Percentiles rank a stretch among this genome's conserved stretches.
Conservation (phyloP, 2,797 vertebrate genomes). For the Coilia nasus region DNA sequence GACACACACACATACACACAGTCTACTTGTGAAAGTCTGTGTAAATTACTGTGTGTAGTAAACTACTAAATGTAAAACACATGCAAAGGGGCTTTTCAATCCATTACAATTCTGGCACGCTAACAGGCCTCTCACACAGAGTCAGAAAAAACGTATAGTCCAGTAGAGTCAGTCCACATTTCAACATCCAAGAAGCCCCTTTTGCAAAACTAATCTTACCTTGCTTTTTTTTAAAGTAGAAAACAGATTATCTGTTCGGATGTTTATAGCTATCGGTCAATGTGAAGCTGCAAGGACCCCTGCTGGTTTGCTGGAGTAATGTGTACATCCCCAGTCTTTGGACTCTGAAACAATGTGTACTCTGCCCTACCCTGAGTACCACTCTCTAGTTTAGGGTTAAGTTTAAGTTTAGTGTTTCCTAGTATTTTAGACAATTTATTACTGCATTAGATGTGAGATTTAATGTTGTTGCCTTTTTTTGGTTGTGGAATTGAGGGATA, state of each 20-base stretch:
- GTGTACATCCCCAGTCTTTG: neutral
- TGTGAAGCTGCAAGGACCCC: neutral
- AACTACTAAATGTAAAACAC: neutral
- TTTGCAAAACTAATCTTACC: neutral
- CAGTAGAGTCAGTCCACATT: neutral
- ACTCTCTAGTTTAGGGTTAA: no score
- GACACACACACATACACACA: neutral
- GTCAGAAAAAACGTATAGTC: neutral
- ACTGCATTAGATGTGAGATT: no score
- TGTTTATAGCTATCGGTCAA: neutral
- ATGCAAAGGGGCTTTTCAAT: constrained; percentile 8
- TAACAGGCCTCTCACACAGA: neutral
- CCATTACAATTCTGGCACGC: neutral
- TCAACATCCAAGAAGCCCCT: neutral
- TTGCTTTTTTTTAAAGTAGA: neutral
- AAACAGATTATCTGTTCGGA: neutral
- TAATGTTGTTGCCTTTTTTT: no score
- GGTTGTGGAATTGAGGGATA: no score
- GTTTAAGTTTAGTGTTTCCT: no score
- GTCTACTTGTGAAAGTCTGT: neutral
- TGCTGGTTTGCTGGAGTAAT: neutral
- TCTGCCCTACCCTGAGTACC: no score
- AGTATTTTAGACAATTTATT: no score
- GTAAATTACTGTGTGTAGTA: neutral
- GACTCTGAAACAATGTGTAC: no score